Evolutionary conservation across 2,113 vertebrate genomes (phyloP).

Genomic region (Atrichornis clamosus): DNA sequence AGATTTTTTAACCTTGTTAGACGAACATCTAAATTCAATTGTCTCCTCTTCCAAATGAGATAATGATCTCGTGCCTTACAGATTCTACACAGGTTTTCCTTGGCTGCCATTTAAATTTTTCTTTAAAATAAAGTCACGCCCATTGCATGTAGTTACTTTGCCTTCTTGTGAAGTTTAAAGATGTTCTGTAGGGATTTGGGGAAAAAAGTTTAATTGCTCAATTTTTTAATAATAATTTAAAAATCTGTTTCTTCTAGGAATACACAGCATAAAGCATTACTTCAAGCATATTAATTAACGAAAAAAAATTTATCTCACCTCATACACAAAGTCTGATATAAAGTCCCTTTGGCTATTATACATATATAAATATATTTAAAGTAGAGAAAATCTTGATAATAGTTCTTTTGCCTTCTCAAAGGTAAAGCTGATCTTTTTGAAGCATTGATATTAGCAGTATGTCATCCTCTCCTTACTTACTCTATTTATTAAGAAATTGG

Average conservation of each 20-base stretch:
- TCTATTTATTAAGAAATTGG: not conserved
- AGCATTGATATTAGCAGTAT: not conserved
- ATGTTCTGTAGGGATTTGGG: not conserved
- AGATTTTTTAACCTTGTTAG: not conserved
- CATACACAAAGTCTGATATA: not conserved
- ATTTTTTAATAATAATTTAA: not conserved
- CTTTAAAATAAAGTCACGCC: not conserved
- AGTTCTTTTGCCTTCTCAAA: not conserved
- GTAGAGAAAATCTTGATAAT: not conserved
- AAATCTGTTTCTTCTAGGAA: not conserved
- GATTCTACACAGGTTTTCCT: not conserved
- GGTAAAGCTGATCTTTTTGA: not conserved
- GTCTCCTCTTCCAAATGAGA: not conserved
- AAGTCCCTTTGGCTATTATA: too few species aligned
- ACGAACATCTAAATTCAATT: not conserved
- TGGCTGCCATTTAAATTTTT: not conserved
- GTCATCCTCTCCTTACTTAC: not conserved
- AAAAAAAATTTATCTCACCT: not conserved
- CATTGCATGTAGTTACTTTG: not conserved
- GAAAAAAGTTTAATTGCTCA: not conserved
- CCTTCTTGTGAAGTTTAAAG: not conserved
- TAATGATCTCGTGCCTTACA: not conserved
- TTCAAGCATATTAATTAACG: not conserved
- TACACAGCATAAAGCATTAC: not conserved
- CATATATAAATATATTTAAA: too few species aligned